Conservation (phyloP, 1,140 invertebrate genomes). For the Himalopsyche phryganea region DNA sequence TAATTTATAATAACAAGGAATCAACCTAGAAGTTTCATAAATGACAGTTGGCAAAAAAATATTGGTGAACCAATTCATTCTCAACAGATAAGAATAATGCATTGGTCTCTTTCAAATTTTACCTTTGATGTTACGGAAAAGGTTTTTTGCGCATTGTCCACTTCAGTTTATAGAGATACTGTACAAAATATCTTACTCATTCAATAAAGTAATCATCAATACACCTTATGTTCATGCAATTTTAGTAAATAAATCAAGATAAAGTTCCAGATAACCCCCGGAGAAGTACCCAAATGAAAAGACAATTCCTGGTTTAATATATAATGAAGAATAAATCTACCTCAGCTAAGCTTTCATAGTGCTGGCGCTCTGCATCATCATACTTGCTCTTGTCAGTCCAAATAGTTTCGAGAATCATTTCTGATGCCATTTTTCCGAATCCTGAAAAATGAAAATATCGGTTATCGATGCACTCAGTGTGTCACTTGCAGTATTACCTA, state of each 20-base stretch:
- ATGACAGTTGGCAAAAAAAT: too few relatives aligned
- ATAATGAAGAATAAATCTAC: slow-evolving; percentile 38
- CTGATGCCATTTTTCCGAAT: slow-evolving; percentile 23
- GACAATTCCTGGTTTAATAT: not conserved
- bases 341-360: slow-evolving; percentile 58
- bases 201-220: not conserved
- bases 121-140: too few relatives aligned
- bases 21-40: too few relatives aligned
- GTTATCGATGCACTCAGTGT: slow-evolving; percentile 6
- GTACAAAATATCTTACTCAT: too few relatives aligned
- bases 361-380: slow-evolving; percentile 60
- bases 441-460: slow-evolving; percentile 5
- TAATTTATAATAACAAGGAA: too few relatives aligned
- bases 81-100: too few relatives aligned
- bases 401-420: slow-evolving; percentile 21
- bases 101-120: too few relatives aligned
- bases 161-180: too few relatives aligned
- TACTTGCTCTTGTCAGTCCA: slow-evolving; percentile 23
- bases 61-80: too few relatives aligned
- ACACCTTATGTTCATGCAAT: slow-evolving; percentile 10
- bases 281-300: not conserved
- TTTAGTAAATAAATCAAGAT: slow-evolving; percentile 12
- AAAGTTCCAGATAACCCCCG: not conserved
- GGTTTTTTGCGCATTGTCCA: too few relatives aligned
- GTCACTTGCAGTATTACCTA: slow-evolving; percentile 12